Percentiles rank a stretch among this genome's conserved stretches.
phyloP scores from a whole-genome alignment of 2,113 vertebrate genomes.

The Zosterops pallidus region DNA sequence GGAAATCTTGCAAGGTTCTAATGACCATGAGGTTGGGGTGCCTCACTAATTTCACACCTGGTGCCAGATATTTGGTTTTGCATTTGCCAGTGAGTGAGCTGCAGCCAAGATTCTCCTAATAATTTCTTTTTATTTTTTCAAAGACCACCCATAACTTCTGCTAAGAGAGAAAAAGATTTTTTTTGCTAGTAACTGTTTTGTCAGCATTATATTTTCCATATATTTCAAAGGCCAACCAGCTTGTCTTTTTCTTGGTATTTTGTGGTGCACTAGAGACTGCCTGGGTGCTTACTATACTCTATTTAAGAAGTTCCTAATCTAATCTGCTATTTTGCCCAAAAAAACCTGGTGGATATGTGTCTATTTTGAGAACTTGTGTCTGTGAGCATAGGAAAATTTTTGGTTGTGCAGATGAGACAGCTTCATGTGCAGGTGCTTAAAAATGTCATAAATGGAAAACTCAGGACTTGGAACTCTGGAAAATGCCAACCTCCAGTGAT shows the following conservation, averaged over 20 bases:
- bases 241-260: neutral
- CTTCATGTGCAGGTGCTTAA: neutral
- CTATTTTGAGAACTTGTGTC: neutral
- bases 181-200: neutral
- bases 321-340: neutral
- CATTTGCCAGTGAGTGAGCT: slow-evolving; percentile 5
- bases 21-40: slow-evolving; percentile 9
- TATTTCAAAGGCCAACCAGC: neutral
- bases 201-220: slow-evolving; percentile 29
- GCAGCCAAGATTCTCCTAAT: neutral
- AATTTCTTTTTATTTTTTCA: neutral
- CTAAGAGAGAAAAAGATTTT: neutral
- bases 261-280: neutral
- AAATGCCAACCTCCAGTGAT: neutral
- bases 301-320: neutral
- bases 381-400: neutral
- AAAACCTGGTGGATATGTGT: neutral
- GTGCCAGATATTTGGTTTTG: slow-evolving; percentile 25
- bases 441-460: neutral
- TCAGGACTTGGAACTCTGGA: neutral
- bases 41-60: slow-evolving; percentile 47
- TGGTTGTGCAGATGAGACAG: neutral
- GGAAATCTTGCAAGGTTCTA: slow-evolving; percentile 44
- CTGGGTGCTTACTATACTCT: neutral
- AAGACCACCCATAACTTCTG: slow-evolving; percentile 51